phyloP scores from a whole-genome alignment of 2,797 vertebrate species.

The Alfaro cultratus region DNA sequence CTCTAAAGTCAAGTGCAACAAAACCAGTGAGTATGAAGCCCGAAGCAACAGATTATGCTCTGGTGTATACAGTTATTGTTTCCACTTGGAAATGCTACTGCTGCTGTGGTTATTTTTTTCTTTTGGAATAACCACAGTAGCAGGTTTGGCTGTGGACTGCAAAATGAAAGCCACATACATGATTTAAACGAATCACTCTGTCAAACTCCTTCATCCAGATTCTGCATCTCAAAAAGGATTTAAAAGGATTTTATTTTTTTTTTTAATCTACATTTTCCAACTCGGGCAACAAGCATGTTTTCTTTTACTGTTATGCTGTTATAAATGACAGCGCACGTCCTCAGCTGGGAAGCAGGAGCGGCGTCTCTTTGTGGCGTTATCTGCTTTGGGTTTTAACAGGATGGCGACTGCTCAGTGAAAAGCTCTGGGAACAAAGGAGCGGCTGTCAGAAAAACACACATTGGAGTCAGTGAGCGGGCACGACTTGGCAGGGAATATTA shows the following conservation, averaged over 20 bases:
- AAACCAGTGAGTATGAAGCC: constrained; percentile 78
- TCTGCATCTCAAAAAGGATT: constrained; percentile 19
- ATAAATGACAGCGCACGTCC: constrained; percentile 38
- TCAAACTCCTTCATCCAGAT: constrained; percentile 56
- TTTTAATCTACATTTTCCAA: constrained; percentile 54
- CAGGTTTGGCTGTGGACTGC: constrained; percentile 32
- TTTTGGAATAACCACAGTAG: constrained; percentile 31
- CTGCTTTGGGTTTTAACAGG: constrained; percentile 63
- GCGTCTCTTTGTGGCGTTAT: constrained; percentile 58
- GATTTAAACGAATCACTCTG: constrained; percentile 60
- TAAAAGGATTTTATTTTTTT: constrained; percentile 7
- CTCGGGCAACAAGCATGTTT: constrained; percentile 30
- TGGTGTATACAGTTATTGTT: constrained; percentile 21
- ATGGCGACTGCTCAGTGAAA: constrained; percentile 50
- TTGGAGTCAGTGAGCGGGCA: constrained; percentile 15
- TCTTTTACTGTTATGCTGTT: constrained; percentile 44
- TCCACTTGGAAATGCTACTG: constrained; percentile 18
- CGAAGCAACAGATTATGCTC: background rate
- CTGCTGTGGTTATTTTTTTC: constrained; percentile 11
- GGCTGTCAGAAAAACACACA: constrained; percentile 54
- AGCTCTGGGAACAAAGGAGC: constrained; percentile 63
- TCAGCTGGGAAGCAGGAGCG: constrained; percentile 56
- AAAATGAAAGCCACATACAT: constrained; percentile 13
- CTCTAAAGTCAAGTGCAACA: constrained; percentile 82
- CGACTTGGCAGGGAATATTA: constrained; percentile 37